Evolutionary conservation across 2,113 vertebrate genomes (phyloP).

Genomic region (Dromiciops gliroides): DNA sequence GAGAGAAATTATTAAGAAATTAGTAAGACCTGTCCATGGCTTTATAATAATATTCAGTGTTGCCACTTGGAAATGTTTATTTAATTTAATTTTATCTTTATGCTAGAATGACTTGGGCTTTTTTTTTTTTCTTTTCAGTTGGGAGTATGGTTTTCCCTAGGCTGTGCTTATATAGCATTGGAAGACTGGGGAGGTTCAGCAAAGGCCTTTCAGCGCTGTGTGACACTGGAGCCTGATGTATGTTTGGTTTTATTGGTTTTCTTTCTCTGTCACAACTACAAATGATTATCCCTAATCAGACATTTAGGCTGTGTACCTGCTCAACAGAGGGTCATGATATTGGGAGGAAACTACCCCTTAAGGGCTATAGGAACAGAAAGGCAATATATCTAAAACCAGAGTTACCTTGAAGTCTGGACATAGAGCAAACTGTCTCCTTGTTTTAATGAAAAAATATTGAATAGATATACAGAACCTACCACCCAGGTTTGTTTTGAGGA

Average conservation of each 20-base stretch:
- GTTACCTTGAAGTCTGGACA: conserved; percentile 5
- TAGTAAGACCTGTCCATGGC: not conserved
- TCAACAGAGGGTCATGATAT: not conserved
- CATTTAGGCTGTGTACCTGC: not conserved
- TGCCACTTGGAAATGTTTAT: not conserved
- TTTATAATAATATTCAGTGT: not conserved
- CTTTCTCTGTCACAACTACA: not conserved
- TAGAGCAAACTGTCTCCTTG: not conserved
- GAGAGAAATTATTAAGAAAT: not conserved
- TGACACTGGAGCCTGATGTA: conserved; percentile 96
- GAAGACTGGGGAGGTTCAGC: conserved; percentile 94
- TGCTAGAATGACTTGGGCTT: not conserved
- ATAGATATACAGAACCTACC: not conserved
- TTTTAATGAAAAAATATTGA: conserved; percentile 45
- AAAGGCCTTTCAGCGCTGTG: conserved; percentile 94
- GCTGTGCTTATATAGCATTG: conserved; percentile 94
- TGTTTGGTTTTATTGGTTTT: conserved; percentile 76
- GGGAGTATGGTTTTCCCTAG: conserved; percentile 98
- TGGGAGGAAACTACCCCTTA: not conserved
- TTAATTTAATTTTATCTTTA: not conserved
- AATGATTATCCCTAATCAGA: not conserved
- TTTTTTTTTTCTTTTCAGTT: conserved; percentile 84
- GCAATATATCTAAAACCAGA: not conserved
- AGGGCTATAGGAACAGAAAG: not conserved
- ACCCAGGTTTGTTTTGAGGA: not conserved